These are phyloP conservation scores for Craniophora ligustri DNA, from an alignment of 2,888 invertebrate species.

Conservation along the genomic window DNA sequence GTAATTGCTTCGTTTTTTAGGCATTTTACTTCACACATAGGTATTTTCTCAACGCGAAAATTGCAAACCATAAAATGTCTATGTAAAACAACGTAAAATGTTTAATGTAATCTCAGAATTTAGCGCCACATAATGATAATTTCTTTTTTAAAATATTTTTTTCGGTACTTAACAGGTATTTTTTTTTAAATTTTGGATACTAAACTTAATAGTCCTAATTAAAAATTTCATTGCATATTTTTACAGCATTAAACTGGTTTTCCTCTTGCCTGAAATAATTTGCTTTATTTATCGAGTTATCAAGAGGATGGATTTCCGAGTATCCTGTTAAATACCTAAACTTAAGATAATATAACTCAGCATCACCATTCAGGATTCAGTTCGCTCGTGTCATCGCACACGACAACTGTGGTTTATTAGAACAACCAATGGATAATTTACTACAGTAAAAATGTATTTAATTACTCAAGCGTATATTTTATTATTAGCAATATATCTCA, in stretches of 20 bases:
- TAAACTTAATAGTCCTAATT: too few species aligned
- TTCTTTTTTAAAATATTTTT: not conserved
- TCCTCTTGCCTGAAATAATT: conserved; percentile 31
- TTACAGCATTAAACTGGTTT: conserved; percentile 39
- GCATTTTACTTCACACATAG: conserved; percentile 36
- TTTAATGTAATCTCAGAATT: not conserved
- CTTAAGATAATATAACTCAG: conserved; percentile 62
- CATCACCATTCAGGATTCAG: conserved; percentile 66
- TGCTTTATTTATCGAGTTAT: conserved; percentile 56
- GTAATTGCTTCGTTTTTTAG: conserved; percentile 18
- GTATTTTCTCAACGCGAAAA: not conserved
- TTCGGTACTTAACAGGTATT: too few species aligned
- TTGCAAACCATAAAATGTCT: not conserved
- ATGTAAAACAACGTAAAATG: too few species aligned
- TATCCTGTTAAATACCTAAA: conserved; percentile 73
- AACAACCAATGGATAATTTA: conserved; percentile 59
- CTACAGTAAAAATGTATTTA: conserved; percentile 64
- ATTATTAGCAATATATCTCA: conserved; percentile 64
- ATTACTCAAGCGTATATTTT: conserved; percentile 67
- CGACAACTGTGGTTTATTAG: conserved; percentile 56
- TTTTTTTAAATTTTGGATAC: not conserved
- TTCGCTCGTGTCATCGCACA: conserved; percentile 68
- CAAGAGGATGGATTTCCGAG: conserved; percentile 66
- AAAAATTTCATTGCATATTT: not conserved
- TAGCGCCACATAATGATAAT: not conserved